A percentile compares a stretch with the other conserved stretches of the same genome.
Evolutionary conservation across 2,888 invertebrate species (phyloP).

Genomic region (Oligia strigilis): DNA sequence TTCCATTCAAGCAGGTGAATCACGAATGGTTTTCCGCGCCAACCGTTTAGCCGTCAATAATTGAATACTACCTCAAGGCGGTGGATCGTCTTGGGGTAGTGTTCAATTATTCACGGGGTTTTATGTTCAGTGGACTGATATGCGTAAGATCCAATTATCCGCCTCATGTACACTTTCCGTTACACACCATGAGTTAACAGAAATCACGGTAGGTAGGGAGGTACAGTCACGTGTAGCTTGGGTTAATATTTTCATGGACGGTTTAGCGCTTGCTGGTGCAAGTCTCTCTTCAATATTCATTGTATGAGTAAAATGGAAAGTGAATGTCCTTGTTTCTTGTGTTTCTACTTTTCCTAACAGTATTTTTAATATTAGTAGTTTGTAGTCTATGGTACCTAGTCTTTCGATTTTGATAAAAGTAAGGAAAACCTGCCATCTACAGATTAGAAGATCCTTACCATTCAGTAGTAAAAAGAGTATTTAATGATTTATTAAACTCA

Average conservation of each 20-base stretch:
- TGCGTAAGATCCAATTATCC: constrained; percentile 43
- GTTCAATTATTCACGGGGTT: too few species aligned
- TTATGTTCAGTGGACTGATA: constrained; percentile 18
- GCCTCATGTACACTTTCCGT: constrained; percentile 17
- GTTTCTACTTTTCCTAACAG: background rate
- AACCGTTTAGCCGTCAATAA: constrained; percentile 30
- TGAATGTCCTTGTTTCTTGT: background rate
- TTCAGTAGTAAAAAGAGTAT: background rate
- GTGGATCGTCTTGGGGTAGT: background rate
- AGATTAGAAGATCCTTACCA: background rate
- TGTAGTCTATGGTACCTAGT: background rate
- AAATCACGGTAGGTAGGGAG: constrained; percentile 16
- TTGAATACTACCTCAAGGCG: constrained; percentile 21
- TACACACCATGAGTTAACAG: constrained; percentile 13
- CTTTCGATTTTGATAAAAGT: background rate
- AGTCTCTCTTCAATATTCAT: background rate
- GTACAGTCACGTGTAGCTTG: background rate
- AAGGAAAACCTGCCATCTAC: too few species aligned
- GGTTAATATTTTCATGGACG: constrained; percentile 21
- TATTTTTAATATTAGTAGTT: background rate
- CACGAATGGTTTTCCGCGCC: constrained; percentile 33
- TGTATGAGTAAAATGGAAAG: background rate
- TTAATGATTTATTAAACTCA: background rate
- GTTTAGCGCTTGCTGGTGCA: background rate
- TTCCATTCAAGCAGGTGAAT: constrained; percentile 5